Conservation (phyloP, 2,113 vertebrate genomes). For the Arvicanthis niloticus region DNA sequence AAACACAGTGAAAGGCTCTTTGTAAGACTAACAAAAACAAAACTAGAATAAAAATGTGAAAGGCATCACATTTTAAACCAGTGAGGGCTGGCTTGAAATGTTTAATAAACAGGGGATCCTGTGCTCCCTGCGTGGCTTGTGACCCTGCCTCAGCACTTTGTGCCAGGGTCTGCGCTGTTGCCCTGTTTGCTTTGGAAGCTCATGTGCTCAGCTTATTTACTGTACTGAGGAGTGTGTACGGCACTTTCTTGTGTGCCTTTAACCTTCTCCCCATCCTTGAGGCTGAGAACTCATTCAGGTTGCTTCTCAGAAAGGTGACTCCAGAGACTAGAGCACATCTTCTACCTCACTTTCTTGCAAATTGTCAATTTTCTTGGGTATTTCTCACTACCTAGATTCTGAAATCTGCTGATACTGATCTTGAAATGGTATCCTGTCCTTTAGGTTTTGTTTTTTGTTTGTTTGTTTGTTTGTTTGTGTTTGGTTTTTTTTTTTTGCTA, state of each 20-base stretch:
- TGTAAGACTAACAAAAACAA: conserved; percentile 63
- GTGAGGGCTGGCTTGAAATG: conserved; percentile 64
- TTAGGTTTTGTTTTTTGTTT: not conserved
- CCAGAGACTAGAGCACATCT: not conserved
- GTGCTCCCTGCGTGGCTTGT: conserved; percentile 3
- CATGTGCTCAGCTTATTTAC: not conserved
- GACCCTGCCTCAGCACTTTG: conserved; percentile 41
- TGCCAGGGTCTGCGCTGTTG: conserved; percentile 9
- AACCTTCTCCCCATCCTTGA: not conserved
- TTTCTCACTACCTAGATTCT: not conserved
- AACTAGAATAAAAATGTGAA: conserved; percentile 75
- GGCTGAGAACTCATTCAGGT: not conserved
- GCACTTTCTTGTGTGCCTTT: conserved; percentile 38
- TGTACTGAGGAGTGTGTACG: not conserved
- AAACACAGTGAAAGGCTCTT: conserved; percentile 68
- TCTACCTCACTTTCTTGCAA: not conserved
- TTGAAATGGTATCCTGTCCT: not conserved
- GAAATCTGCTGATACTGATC: not conserved
- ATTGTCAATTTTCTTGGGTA: not conserved
- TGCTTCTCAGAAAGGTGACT: conserved; percentile 38
- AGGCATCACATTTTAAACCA: conserved; percentile 69
- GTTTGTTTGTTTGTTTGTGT: too few relatives aligned
- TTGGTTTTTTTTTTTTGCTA: not conserved
- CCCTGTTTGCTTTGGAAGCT: not conserved
- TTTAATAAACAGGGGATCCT: conserved; percentile 42